These are phyloP conservation scores for Machaerirhynchus nigripectus DNA, from an alignment of 2,113 vertebrate species.

Conservation along the genomic window DNA sequence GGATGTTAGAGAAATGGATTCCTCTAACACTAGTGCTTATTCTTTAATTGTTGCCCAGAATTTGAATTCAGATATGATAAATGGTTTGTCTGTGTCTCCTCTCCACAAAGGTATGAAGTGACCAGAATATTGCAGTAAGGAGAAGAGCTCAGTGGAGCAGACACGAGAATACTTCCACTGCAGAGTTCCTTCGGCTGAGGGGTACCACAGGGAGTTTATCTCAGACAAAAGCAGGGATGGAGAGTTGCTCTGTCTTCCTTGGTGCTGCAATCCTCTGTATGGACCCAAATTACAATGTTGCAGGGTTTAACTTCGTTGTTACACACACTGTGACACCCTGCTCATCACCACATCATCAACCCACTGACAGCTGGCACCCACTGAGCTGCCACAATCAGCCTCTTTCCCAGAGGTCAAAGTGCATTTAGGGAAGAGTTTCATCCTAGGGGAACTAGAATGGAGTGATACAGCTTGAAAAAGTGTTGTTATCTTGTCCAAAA, in stretches of 20 bases:
- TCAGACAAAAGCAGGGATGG: not conserved
- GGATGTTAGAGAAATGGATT: not conserved
- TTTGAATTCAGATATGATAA: not conserved
- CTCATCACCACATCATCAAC: not conserved
- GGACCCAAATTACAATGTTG: not conserved
- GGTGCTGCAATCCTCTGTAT: not conserved
- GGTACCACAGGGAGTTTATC: not conserved
- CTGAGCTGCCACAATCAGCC: not conserved
- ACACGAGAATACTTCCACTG: not conserved
- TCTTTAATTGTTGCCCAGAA: constrained; percentile 1
- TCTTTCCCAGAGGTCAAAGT: not conserved
- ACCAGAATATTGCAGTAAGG: not conserved
- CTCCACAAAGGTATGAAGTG: not conserved
- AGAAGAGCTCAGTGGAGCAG: not conserved
- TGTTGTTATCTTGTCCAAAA: not conserved
- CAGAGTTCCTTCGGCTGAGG: not conserved
- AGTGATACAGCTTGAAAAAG: not conserved
- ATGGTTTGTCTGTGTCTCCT: not conserved
- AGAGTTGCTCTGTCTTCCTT: not conserved
- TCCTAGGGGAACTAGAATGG: not conserved
- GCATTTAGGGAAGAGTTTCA: not conserved
- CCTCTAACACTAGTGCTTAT: not conserved
- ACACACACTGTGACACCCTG: not conserved
- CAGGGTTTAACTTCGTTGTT: not conserved
- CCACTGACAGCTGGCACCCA: not conserved